These are phyloP conservation scores for Cryptotermes secundus DNA, from an alignment of 1,140 invertebrate species.

Conservation along the genomic window DNA sequence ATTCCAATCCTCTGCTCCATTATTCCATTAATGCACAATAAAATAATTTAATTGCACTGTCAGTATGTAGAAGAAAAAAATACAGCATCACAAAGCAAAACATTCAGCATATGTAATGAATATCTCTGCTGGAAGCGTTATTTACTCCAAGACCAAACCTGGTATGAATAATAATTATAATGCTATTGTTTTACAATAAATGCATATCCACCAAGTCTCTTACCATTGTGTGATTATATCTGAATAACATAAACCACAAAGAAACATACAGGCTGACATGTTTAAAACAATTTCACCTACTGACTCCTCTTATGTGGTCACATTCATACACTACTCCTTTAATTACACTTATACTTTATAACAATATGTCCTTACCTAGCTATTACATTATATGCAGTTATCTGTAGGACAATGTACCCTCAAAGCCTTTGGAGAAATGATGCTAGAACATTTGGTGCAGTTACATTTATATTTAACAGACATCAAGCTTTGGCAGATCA, in stretches of 20 bases:
- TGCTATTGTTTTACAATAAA: background rate
- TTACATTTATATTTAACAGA: slow-evolving; percentile 8
- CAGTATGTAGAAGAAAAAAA: background rate
- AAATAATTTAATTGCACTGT: background rate
- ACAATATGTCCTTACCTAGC: background rate
- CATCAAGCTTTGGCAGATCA: slow-evolving; percentile 25
- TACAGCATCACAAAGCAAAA: background rate
- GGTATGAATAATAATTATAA: background rate
- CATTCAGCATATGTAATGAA: background rate
- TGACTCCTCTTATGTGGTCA: background rate
- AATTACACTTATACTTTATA: background rate
- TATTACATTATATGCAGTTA: slow-evolving; percentile 6
- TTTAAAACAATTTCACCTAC: slow-evolving; percentile 1
- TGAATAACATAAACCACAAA: background rate
- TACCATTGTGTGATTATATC: slow-evolving; percentile 2
- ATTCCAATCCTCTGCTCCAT: background rate
- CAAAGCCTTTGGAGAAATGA: background rate
- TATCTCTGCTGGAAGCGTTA: background rate
- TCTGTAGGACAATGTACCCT: background rate
- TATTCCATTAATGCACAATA: background rate
- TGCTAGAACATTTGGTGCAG: background rate
- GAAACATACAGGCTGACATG: background rate
- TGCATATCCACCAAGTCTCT: background rate
- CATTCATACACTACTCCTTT: slow-evolving; percentile 23
- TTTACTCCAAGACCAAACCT: slow-evolving; percentile 6